phyloP scores from a whole-genome alignment of 2,797 vertebrate genomes.

The Trichosurus vulpecula region DNA sequence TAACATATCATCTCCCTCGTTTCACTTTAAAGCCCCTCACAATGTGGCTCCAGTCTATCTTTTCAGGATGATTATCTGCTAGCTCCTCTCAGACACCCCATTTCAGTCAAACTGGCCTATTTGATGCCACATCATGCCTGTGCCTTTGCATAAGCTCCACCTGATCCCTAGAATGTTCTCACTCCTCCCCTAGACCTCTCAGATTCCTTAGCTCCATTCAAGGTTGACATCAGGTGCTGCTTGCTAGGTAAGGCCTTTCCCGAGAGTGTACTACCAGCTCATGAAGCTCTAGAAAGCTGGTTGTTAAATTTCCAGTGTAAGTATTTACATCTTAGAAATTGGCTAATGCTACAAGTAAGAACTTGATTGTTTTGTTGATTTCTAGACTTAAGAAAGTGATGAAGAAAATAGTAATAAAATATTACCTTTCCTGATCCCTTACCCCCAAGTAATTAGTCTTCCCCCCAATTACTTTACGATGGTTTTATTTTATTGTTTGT shows the following conservation, averaged over 20 bases:
- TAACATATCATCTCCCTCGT: neutral
- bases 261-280: neutral
- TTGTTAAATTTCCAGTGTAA: neutral
- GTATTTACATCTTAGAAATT: neutral
- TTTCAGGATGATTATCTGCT: neutral
- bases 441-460: neutral
- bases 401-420: neutral
- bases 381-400: neutral
- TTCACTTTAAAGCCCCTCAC: neutral
- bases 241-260: neutral
- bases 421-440: neutral
- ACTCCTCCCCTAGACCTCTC: neutral
- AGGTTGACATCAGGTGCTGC: neutral
- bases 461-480: neutral
- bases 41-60: too few relatives aligned
- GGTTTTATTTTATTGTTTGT: neutral
- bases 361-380: neutral
- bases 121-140: neutral
- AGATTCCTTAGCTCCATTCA: neutral
- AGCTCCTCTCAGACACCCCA: neutral
- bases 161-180: neutral
- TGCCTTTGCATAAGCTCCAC: neutral
- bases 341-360: neutral
- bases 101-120: neutral
- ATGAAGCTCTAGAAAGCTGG: neutral